Conservation (phyloP, 37 sponge, comb jelly and placozoan species). For the Chondrosia reniformis region DNA sequence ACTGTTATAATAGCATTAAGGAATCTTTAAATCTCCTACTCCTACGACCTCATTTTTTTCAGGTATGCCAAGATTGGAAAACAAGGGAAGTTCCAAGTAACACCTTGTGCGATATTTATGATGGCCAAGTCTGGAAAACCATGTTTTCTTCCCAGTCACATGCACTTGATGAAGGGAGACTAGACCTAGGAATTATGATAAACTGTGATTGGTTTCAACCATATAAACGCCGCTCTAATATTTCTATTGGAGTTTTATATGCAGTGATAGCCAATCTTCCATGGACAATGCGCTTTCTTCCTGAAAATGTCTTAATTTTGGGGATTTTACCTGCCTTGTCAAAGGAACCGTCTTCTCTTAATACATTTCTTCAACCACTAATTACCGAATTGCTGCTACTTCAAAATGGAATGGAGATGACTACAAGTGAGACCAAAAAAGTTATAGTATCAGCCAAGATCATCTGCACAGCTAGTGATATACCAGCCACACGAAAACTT, state of each 20-base stretch:
- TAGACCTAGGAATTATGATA: not conserved
- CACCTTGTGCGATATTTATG: slow-evolving; percentile 27
- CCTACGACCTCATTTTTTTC: slow-evolving; percentile 20
- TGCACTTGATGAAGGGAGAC: not conserved
- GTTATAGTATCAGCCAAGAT: not conserved
- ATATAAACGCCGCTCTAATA: slow-evolving; percentile 4
- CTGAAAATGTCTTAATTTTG: slow-evolving; percentile 39
- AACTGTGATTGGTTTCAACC: slow-evolving; percentile 65
- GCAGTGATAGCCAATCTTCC: slow-evolving; percentile 38
- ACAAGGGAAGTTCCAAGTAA: not conserved
- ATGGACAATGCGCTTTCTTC: not conserved
- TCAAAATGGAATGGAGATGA: slow-evolving; percentile 1
- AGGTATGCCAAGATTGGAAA: slow-evolving; percentile 40
- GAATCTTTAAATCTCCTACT: slow-evolving; percentile 4
- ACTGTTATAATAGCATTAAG: slow-evolving; percentile 25
- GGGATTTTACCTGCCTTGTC: slow-evolving; percentile 38
- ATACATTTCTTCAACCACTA: slow-evolving; percentile 23
- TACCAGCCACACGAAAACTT: slow-evolving; percentile 43
- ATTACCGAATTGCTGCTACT: slow-evolving; percentile 26
- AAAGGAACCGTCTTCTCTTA: slow-evolving; percentile 12
- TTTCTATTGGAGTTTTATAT: slow-evolving; percentile 42
- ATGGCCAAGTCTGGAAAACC: slow-evolving; percentile 38
- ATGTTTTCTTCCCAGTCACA: not conserved
- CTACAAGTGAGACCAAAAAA: not conserved
- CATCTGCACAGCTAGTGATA: slow-evolving; percentile 13